A percentile compares a stretch with the other conserved stretches of the same genome.
Evolutionary conservation across 2,113 vertebrate genomes (phyloP).

Genomic region (Abramis brama): DNA sequence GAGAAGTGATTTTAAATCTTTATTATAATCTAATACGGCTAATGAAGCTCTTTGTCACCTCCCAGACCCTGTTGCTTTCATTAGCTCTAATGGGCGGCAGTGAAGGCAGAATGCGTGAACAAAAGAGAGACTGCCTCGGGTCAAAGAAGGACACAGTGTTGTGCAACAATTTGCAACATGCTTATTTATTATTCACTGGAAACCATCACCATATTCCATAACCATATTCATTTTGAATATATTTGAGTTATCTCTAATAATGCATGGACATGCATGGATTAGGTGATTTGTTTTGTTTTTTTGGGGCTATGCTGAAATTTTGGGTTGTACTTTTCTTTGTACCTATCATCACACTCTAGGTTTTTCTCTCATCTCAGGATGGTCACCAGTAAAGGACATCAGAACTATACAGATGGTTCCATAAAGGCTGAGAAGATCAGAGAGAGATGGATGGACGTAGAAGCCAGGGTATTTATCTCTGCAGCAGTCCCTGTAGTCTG

Average conservation of each 20-base stretch:
- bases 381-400: slow-evolving; percentile 23
- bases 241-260: too few relatives aligned
- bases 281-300: too few relatives aligned
- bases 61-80: slow-evolving; percentile 13
- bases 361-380: neutral
- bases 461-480: slow-evolving; percentile 13
- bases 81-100: slow-evolving; percentile 21
- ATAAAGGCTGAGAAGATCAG: slow-evolving; percentile 11
- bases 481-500: neutral
- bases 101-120: neutral
- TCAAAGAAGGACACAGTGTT: slow-evolving; percentile 6
- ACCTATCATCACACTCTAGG: neutral
- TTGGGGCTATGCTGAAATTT: neutral
- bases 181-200: neutral
- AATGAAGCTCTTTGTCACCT: slow-evolving; percentile 1
- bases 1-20: slow-evolving; percentile 1
- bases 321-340: neutral
- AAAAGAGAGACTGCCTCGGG: slow-evolving; percentile 1
- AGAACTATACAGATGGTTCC: slow-evolving; percentile 22
- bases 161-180: neutral
- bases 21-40: neutral
- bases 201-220: neutral
- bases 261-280: too few relatives aligned
- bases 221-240: too few relatives aligned
- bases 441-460: slow-evolving; percentile 4